A percentile compares a stretch with the other conserved stretches of the same genome.
These are phyloP conservation scores for Thelaira solivaga DNA, from an alignment of 2,888 invertebrate genomes.

Conservation along the genomic window DNA sequence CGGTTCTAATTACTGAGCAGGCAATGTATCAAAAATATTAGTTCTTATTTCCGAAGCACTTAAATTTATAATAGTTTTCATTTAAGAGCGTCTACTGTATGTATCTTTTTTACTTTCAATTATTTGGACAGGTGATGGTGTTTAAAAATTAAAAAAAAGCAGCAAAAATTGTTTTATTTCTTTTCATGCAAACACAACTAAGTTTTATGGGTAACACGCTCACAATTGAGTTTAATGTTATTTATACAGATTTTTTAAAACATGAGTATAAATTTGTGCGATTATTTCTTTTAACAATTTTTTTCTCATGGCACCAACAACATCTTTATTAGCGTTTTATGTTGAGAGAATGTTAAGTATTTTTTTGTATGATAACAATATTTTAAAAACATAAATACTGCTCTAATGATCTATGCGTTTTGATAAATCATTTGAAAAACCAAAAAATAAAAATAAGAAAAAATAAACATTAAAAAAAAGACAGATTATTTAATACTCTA, in stretches of 20 bases:
- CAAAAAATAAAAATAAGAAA: background rate
- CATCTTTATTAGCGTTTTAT: conserved; percentile 46
- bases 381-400: conserved; percentile 1
- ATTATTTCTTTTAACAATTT: background rate
- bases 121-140: conserved; percentile 31
- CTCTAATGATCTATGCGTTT: conserved; percentile 41
- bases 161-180: background rate
- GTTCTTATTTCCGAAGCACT: no score
- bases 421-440: conserved; percentile 18
- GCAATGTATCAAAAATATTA: no score
- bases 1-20: no score
- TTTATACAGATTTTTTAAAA: conserved; percentile 47
- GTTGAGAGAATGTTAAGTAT: conserved; percentile 33
- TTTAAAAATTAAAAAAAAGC: background rate
- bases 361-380: background rate
- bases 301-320: conserved; percentile 24
- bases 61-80: no score
- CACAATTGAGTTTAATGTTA: conserved; percentile 48
- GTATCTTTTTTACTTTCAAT: background rate
- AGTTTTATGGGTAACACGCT: conserved; percentile 53
- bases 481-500: background rate
- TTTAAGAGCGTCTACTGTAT: no score
- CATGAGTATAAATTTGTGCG: background rate
- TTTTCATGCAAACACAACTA: conserved; percentile 12
- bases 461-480: no score